These are phyloP conservation scores for Balanococcus diminutus DNA, from an alignment of 2,888 invertebrate genomes.

Conservation along the genomic window DNA sequence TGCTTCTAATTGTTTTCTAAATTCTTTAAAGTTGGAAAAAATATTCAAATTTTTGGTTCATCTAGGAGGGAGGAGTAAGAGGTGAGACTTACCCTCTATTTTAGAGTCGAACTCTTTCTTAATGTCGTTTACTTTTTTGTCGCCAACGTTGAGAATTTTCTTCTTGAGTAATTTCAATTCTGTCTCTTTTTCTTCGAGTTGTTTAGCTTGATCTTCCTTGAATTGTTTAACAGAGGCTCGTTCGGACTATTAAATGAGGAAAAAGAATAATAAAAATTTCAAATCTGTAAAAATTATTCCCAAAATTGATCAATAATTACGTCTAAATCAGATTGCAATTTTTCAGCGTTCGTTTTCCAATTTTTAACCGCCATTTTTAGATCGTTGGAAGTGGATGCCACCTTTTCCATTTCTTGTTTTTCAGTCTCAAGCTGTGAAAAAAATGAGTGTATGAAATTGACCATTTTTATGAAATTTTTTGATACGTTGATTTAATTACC, in stretches of 20 bases:
- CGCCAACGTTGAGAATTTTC: slow-evolving; percentile 69
- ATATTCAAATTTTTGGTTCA: background rate
- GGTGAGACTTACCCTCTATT: slow-evolving; percentile 68
- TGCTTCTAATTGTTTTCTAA: slow-evolving; percentile 71
- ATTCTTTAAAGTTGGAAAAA: slow-evolving; percentile 64
- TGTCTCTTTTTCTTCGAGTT: slow-evolving; percentile 76
- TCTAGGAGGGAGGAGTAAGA: background rate
- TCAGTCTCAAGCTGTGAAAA: slow-evolving; percentile 63
- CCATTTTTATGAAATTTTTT: background rate
- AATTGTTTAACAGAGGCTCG: slow-evolving; percentile 70
- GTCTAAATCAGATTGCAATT: slow-evolving; percentile 59
- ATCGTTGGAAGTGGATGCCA: slow-evolving; percentile 61
- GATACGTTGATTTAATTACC: slow-evolving; percentile 11
- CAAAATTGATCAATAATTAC: background rate
- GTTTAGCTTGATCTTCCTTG: slow-evolving; percentile 73
- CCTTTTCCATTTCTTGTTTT: slow-evolving; percentile 70
- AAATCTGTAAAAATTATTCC: background rate
- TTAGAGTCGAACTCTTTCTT: slow-evolving; percentile 72
- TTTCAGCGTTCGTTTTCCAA: slow-evolving; percentile 70
- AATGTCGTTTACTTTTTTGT: slow-evolving; percentile 71
- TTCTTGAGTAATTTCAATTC: slow-evolving; percentile 80
- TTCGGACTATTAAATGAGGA: slow-evolving; percentile 64
- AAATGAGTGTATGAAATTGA: background rate
- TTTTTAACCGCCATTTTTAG: slow-evolving; percentile 68
- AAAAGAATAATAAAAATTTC: background rate